Base-by-base conservation (phyloP, 2,113 vertebrate genomes). In the Varanus komodoensis region DNA sequence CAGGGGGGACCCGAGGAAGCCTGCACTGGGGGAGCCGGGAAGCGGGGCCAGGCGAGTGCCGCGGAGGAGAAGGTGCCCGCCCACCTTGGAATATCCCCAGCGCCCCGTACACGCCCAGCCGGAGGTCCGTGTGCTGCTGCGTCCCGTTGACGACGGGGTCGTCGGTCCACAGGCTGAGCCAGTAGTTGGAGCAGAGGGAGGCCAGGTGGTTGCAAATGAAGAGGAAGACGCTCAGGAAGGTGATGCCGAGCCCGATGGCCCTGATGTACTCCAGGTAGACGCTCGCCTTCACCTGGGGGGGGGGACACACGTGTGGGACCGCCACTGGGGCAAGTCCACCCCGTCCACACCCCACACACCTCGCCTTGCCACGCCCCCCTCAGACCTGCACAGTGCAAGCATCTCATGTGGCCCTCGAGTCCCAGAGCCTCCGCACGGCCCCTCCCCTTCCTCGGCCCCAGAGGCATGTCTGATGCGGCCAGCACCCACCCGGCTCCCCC, bases 121-220 rank as follows among this genome's bases (percentile, higher is more conserved):
- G 97, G 96, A 98, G 90, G 11, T 95, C 5, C 0, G 98, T 98
- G 94, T 97, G 87, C 4, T 97, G 96, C 96, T 99, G 98, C 0
- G 99, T 99, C 82, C 98, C 98, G 1, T 99, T 99, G 88, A 99
- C 21, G 44, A 98, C 95, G 0, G 97, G 98, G 95, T 99, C 99
- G 6, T 99, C 99, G 0, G 99, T 99, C 99, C 99, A 99, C 67
- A 98, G 95, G 93, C 99, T 99, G 17, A 99, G 97, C 99, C 99
- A 99, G 92, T 99, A 99, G 97, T 99, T 99, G 83, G 99, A 99
- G 80, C 97, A 93, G 88, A 99, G 89, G 0, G 99, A 96, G 1
- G 98, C 93, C 5, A 98, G 14, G 21, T 99, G 97, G 93, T 99
- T 98, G 74, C 96, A 94, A 4, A 99, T 32, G 87, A 99, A 99